phyloP scores from a whole-genome alignment of 2,888 invertebrate genomes.

The Spicauda simplicius region DNA sequence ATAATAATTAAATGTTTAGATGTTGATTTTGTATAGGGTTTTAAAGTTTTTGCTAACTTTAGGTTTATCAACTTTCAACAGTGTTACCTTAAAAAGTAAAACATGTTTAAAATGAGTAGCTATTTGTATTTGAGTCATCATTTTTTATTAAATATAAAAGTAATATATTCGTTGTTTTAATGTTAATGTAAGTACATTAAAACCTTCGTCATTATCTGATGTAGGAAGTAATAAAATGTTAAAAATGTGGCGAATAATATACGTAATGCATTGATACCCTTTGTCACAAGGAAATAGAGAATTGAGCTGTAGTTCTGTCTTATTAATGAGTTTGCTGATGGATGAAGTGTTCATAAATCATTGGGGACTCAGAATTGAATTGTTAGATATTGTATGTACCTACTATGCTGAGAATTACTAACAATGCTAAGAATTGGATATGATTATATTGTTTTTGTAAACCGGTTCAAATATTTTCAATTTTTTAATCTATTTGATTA shows the following conservation, averaged over 20 bases:
- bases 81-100: not conserved
- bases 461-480: too few species aligned
- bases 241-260: constrained; percentile 6
- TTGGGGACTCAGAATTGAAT: not conserved
- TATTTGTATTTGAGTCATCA: not conserved
- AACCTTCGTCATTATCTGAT: constrained; percentile 3
- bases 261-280: constrained; percentile 12
- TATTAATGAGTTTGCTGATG: not conserved
- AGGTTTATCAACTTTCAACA: not conserved
- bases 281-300: constrained; percentile 14
- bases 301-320: constrained; percentile 1
- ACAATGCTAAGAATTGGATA: too few species aligned
- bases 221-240: constrained; percentile 22
- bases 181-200: constrained; percentile 16
- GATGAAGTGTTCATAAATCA: not conserved
- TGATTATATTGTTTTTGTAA: too few species aligned
- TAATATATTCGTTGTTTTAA: constrained; percentile 1
- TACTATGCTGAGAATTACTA: too few species aligned
- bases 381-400: too few species aligned
- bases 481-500: too few species aligned
- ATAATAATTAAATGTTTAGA: too few species aligned
- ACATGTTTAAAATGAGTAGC: not conserved
- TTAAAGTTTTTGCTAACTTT: too few species aligned
- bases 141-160: not conserved
- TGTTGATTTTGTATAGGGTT: too few species aligned